phyloP scores from a whole-genome alignment of 2,113 vertebrate genomes.

The Oriolus oriolus region DNA sequence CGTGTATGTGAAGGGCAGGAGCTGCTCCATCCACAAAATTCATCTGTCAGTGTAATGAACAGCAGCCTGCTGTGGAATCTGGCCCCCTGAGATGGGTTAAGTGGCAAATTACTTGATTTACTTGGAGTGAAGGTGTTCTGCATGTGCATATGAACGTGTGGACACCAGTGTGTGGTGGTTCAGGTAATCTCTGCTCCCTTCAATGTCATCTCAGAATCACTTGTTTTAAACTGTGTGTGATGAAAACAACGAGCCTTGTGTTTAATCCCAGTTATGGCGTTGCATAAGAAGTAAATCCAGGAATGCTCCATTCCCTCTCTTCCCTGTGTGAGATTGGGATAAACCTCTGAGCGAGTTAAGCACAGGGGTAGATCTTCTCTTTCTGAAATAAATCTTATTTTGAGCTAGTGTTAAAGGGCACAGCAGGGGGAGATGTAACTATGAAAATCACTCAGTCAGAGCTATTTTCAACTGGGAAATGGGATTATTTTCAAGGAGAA shows the following conservation, averaged over 20 bases:
- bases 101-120: neutral
- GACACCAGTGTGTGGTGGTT: rapidly evolving
- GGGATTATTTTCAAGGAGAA: neutral
- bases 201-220: neutral
- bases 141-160: rapidly evolving
- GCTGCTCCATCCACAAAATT: neutral
- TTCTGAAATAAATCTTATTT: neutral
- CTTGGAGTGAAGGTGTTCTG: neutral
- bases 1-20: neutral
- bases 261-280: neutral
- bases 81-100: neutral
- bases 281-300: neutral
- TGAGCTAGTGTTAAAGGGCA: neutral
- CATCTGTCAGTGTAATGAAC: neutral
- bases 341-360: neutral
- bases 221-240: neutral
- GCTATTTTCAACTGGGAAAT: neutral
- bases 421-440: neutral
- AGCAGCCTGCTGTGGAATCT: neutral
- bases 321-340: neutral
- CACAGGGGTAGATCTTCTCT: neutral
- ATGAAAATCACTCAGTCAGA: neutral
- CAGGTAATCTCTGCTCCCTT: neutral
- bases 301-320: neutral
- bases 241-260: neutral